Conservation (phyloP, 2,888 invertebrate species). For the Hipparchia semele region DNA sequence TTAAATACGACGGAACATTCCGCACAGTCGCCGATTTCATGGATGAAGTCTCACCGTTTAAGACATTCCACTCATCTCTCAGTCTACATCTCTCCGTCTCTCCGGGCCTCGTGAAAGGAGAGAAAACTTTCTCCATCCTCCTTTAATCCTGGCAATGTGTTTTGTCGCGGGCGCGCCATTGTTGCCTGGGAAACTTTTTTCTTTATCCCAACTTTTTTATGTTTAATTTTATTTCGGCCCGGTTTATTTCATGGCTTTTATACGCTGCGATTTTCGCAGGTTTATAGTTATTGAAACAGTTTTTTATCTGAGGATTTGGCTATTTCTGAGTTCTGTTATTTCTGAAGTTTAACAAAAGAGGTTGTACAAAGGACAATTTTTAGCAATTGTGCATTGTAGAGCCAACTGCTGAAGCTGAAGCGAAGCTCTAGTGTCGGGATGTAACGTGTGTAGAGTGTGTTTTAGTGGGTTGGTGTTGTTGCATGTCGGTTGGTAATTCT, state of each 20-base stretch:
- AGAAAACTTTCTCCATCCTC: slow-evolving; percentile 55
- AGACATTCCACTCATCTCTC: slow-evolving; percentile 48
- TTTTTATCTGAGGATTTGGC: slow-evolving; percentile 15
- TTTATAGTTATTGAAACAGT: slow-evolving; percentile 34
- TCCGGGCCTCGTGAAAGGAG: slow-evolving; percentile 46
- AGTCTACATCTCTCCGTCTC: slow-evolving; percentile 47
- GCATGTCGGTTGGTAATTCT: too few species aligned
- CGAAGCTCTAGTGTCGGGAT: background rate
- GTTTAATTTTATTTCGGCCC: slow-evolving; percentile 74
- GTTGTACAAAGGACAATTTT: background rate
- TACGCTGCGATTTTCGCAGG: slow-evolving; percentile 47
- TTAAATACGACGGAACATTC: slow-evolving; percentile 28
- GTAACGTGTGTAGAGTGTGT: too few species aligned
- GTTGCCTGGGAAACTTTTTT: slow-evolving; percentile 69
- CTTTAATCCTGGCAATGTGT: slow-evolving; percentile 76
- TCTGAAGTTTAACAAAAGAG: slow-evolving; percentile 23
- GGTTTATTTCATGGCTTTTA: slow-evolving; percentile 54
- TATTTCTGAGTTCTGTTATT: slow-evolving; percentile 20
- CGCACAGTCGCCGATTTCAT: slow-evolving; percentile 28
- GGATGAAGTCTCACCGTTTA: slow-evolving; percentile 42
- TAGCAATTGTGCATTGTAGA: background rate
- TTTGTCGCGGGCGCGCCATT: slow-evolving; percentile 74
- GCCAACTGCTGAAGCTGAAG: too few species aligned
- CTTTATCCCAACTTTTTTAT: slow-evolving; percentile 57
- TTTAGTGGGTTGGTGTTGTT: too few species aligned